Conservation (phyloP, 2,797 vertebrate species). For the Meriones psammophilus region DNA sequence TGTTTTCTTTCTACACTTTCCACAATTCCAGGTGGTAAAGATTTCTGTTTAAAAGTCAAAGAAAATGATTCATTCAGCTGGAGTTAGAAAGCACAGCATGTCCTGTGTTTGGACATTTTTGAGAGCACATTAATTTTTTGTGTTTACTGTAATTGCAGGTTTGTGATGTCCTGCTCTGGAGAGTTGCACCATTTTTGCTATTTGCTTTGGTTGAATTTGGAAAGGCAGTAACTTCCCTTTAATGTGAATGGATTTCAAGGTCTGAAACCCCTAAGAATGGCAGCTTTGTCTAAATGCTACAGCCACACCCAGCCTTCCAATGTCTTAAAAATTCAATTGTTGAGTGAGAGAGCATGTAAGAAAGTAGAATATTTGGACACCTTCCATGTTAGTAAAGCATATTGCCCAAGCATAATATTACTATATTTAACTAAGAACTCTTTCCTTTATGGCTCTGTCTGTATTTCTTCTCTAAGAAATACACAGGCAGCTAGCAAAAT, state of each 20-base stretch:
- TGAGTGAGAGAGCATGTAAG: neutral
- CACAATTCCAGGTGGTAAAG: neutral
- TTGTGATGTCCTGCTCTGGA: neutral
- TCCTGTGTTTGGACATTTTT: neutral
- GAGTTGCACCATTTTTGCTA: neutral
- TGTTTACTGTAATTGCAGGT: neutral
- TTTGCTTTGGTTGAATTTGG: neutral
- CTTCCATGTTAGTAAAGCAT: slow-evolving; percentile 2
- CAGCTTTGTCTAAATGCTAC: neutral
- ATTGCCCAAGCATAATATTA: neutral
- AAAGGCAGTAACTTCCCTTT: neutral
- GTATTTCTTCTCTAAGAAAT: neutral
- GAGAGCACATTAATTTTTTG: neutral
- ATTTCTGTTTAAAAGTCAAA: slow-evolving; percentile 4
- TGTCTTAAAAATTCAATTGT: neutral
- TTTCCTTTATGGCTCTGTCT: neutral
- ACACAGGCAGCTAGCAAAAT: neutral
- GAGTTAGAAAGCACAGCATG: neutral
- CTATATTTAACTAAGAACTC: neutral
- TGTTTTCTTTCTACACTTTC: slow-evolving; percentile 41
- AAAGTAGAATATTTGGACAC: neutral
- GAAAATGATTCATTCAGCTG: neutral
- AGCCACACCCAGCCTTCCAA: neutral
- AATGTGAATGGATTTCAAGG: neutral
- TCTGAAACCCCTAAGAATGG: neutral